These are phyloP conservation scores for Cantharis nigra DNA, from an alignment of 2,888 invertebrate species.

Conservation along the genomic window DNA sequence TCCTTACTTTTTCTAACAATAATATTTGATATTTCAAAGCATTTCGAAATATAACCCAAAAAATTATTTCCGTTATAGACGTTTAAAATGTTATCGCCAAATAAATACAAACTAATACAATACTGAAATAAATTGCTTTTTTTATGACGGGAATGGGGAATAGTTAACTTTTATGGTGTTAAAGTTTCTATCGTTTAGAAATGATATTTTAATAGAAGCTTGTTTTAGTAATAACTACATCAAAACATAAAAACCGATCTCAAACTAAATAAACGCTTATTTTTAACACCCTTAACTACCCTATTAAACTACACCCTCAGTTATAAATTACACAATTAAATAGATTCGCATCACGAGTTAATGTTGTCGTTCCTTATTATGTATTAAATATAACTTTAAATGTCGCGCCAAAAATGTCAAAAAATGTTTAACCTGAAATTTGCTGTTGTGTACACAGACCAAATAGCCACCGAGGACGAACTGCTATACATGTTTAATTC, in stretches of 20 bases:
- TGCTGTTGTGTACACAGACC: too few relatives aligned
- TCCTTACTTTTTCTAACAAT: not conserved
- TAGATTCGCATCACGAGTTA: not conserved
- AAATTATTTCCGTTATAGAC: not conserved
- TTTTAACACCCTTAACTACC: not conserved
- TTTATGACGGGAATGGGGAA: not conserved
- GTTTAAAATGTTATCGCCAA: not conserved
- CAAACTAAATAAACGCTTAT: not conserved
- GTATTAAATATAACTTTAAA: too few relatives aligned
- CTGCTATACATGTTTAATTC: too few relatives aligned
- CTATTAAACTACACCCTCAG: not conserved
- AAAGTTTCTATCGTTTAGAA: not conserved
- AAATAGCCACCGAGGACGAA: too few relatives aligned
- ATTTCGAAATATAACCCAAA: not conserved
- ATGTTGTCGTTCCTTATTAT: not conserved
- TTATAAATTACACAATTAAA: not conserved
- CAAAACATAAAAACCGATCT: not conserved
- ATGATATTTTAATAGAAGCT: not conserved
- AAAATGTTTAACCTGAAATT: too few relatives aligned
- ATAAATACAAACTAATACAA: not conserved
- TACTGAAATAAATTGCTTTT: not conserved
- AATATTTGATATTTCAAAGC: not conserved
- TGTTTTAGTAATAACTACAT: not conserved
- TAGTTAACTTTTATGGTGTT: not conserved
- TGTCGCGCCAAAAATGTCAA: too few relatives aligned